Evolutionary conservation across 2,113 vertebrate genomes (phyloP), one percentile per base, ranked within the genome.

Genomic region (Lutjanus erythropterus): DNA sequence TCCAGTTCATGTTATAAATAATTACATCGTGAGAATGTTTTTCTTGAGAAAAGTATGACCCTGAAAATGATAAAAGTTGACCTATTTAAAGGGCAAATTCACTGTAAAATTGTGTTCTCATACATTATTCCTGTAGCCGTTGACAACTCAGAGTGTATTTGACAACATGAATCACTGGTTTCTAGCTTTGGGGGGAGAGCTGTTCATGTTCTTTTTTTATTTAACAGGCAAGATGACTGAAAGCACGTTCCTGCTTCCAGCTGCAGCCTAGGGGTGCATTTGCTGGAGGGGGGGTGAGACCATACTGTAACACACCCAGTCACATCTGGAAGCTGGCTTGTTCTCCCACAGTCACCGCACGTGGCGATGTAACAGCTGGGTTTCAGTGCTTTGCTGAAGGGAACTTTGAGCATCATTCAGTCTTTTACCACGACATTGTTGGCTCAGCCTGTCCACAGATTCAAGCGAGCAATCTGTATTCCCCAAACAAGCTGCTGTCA

Each of bases 271-370:
- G 7, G 23, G 69, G 15, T 80, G n/a, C 42, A 61, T 70, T 55
- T 65, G 56, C 56, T 60, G 23, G 46, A 61, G 52, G 52, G 49
- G 56, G 69, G 67, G 37, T 47, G 29, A 50, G 67, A 76, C 33
- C 23, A 62, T 61, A 73, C 61, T 83, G 68, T 52, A 70, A 61
- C 41, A 39, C 56, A 78, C 33, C 55, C 53, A 37, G 35, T 2
- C 58, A 73, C 72, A 85, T 85, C 78, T 76, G 77, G 75, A 75
- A 55, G 46, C 71, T 66, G 74, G 31, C 46, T 53, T 55, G 62
- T 80, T 80, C 68, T 25, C 19, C 71, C 46, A 64, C 6, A 71
- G 59, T 52, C 33, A 14, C 41, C 14, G 52, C 41, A 75, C 47
- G 21, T 37, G 31, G 39, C 52, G 11, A 33, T 10, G 49, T 39